A percentile compares a stretch with the other conserved stretches of the same genome.
phyloP scores from a whole-genome alignment of 2,113 vertebrate species.

The Murina feae region DNA sequence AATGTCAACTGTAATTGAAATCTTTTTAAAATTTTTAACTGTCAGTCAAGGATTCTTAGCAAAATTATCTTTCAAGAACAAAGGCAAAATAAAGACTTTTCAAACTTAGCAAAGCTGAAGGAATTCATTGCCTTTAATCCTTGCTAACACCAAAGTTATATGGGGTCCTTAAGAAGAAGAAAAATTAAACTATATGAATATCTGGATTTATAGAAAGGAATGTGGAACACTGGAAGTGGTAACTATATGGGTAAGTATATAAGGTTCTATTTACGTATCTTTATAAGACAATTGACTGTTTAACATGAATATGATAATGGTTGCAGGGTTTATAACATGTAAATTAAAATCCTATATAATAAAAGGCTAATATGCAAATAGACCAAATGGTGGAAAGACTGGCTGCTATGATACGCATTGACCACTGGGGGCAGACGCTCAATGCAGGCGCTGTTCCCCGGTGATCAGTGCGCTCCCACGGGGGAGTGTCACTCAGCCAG shows the following conservation, averaged over 20 bases:
- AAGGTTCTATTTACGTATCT: background rate
- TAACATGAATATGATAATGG: background rate
- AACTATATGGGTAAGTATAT: background rate
- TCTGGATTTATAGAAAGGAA: background rate
- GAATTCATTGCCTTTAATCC: background rate
- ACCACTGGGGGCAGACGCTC: too few relatives aligned
- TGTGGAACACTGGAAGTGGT: background rate
- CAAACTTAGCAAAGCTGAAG: background rate
- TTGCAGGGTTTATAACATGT: background rate
- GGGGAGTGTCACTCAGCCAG: too few relatives aligned
- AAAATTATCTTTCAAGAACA: background rate
- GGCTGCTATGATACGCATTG: too few relatives aligned
- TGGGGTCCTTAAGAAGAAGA: background rate
- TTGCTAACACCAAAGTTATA: background rate
- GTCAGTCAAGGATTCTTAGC: background rate
- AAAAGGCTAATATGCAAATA: too few relatives aligned
- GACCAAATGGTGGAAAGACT: too few relatives aligned
- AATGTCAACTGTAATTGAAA: background rate
- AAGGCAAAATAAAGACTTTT: slow-evolving; percentile 10
- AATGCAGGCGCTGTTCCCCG: too few relatives aligned
- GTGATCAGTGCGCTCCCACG: too few relatives aligned
- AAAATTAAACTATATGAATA: background rate
- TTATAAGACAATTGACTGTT: background rate
- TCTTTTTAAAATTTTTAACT: background rate
- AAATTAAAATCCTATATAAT: background rate